Evolutionary conservation across 2,797 vertebrate species (phyloP).

Genomic region (Phataginus tetradactyla): DNA sequence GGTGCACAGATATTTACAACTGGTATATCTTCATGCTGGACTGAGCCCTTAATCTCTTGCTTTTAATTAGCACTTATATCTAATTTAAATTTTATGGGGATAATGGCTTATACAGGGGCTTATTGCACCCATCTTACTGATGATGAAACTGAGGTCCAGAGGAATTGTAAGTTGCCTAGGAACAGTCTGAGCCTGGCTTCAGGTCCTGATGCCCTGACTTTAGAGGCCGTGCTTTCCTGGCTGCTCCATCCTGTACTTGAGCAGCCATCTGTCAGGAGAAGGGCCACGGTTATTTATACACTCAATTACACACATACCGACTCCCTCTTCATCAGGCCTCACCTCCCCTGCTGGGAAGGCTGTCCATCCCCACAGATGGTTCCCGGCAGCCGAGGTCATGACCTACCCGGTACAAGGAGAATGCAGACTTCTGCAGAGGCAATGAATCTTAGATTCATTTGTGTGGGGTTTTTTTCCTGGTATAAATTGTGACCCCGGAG

Average conservation of each 20-base stretch:
- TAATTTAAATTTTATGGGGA: not conserved
- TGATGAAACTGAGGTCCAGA: not conserved
- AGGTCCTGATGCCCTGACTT: not conserved
- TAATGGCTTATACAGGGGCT: not conserved
- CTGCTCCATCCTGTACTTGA: not conserved
- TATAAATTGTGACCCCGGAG: not conserved
- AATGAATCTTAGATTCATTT: not conserved
- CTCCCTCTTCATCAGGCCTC: not conserved
- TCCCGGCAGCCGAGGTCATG: not conserved
- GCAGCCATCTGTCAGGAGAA: not conserved
- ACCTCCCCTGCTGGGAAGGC: not conserved
- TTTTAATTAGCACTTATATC: not conserved
- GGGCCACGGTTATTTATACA: not conserved
- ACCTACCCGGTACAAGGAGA: not conserved
- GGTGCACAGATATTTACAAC: no score
- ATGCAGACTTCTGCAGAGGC: not conserved
- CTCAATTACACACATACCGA: accelerated
- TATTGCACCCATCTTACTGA: not conserved
- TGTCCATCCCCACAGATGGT: not conserved
- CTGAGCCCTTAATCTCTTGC: not conserved
- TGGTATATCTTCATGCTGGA: no score
- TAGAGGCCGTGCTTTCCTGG: not conserved
- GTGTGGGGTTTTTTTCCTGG: not conserved
- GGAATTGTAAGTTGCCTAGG: not conserved
- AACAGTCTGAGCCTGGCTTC: not conserved